phyloP scores from a whole-genome alignment of 2,888 invertebrate genomes.

The Oxyteleia sp. region DNA sequence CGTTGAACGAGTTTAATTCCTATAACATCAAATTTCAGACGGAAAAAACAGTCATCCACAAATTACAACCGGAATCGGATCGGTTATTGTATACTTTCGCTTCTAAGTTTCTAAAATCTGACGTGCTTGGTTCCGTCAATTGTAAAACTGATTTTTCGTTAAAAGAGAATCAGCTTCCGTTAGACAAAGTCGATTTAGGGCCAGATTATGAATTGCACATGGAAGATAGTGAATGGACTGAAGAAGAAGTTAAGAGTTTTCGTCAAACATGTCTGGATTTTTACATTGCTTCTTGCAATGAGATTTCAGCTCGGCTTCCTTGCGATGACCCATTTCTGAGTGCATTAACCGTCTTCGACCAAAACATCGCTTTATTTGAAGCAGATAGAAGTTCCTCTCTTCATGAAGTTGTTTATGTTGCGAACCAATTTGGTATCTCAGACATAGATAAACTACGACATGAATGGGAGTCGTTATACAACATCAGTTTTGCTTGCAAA shows the following conservation, averaged over 20 bases:
- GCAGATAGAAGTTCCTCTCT: not conserved
- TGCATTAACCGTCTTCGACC: not conserved
- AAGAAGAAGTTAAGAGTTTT: not conserved
- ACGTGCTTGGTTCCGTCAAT: not conserved
- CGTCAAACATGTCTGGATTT: not conserved
- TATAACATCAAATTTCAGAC: constrained; percentile 9
- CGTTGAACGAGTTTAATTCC: not conserved
- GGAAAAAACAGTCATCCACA: not conserved
- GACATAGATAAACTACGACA: not conserved
- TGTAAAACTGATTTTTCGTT: not conserved
- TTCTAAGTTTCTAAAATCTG: not conserved
- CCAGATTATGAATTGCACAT: not conserved
- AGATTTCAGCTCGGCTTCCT: constrained; percentile 6
- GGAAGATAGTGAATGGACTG: not conserved
- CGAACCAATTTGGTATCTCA: not conserved
- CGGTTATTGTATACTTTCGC: not conserved
- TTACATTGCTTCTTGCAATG: constrained; percentile 1
- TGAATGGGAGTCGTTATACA: not conserved
- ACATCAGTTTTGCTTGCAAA: not conserved
- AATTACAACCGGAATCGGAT: not conserved
- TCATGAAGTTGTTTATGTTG: not conserved
- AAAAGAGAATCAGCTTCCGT: not conserved
- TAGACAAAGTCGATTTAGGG: not conserved
- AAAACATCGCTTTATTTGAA: not conserved
- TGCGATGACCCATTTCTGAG: not conserved